Percentiles rank a stretch among this genome's conserved stretches.
phyloP scores from a whole-genome alignment of 2,113 vertebrate genomes.

The Chlorodrepanis virens region DNA sequence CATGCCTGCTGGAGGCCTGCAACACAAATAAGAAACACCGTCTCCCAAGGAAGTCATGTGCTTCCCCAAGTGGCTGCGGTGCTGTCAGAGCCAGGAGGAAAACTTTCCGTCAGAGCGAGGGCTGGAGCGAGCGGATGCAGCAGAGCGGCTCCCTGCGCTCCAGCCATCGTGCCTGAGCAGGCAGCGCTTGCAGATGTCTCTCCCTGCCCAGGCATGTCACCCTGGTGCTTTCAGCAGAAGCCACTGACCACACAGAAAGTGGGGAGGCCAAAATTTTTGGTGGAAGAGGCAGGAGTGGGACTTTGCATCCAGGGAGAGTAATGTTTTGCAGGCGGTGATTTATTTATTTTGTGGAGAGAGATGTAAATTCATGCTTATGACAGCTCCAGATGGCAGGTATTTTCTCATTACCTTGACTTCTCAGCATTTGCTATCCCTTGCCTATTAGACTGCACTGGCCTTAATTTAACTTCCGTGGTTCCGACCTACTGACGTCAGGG shows the following conservation, averaged over 20 bases:
- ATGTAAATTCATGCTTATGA: neutral
- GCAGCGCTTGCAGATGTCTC: neutral
- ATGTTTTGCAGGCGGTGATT: neutral
- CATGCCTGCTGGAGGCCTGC: conserved; percentile 22
- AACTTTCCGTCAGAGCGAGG: conserved; percentile 23
- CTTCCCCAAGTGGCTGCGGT: conserved; percentile 18
- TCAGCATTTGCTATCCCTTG: neutral
- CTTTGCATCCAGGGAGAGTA: neutral
- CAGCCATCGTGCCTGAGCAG: neutral
- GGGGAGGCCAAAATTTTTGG: neutral
- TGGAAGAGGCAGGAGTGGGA: accelerated
- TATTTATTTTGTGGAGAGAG: conserved; percentile 28
- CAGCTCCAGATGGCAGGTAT: conserved; percentile 53
- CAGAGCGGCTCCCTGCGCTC: neutral
- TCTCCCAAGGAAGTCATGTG: conserved; percentile 27
- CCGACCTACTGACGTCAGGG: neutral
- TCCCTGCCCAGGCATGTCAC: accelerated
- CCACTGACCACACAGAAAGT: neutral
- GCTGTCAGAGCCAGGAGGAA: conserved; percentile 14
- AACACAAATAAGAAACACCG: neutral
- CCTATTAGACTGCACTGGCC: neutral
- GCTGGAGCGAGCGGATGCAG: neutral
- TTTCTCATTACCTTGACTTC: neutral
- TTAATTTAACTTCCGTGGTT: neutral
- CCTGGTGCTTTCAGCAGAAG: neutral